Percentiles rank a stretch among this genome's conserved stretches.
These are phyloP conservation scores for Microtus montanus DNA, from an alignment of 2,113 vertebrate species.

Conservation along the genomic window DNA sequence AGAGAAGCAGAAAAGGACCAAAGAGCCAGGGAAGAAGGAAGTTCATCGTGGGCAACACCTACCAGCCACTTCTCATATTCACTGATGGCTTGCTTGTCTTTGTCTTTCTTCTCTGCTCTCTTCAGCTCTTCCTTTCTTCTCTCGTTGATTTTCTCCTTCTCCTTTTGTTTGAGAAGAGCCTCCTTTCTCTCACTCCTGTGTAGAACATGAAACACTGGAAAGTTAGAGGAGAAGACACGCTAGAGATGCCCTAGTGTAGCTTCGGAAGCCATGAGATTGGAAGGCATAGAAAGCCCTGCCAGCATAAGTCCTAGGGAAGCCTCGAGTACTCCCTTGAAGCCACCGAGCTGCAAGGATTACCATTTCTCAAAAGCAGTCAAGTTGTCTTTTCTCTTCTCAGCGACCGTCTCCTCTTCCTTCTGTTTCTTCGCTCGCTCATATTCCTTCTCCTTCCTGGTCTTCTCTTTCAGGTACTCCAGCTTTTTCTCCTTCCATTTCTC, in stretches of 20 bases:
- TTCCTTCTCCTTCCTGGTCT: conserved; percentile 86
- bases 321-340: not conserved
- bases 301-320: not conserved
- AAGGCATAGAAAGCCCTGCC: not conserved
- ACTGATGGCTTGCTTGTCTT: conserved; percentile 89
- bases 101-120: conserved; percentile 88
- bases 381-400: conserved; percentile 88
- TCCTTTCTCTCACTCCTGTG: conserved; percentile 92
- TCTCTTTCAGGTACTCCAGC: conserved; percentile 86
- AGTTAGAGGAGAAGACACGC: conserved; percentile 5
- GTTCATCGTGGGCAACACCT: conserved; percentile 64
- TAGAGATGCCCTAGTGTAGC: not conserved
- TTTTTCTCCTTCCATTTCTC: conserved; percentile 94
- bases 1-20: not conserved
- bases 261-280: not conserved
- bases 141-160: conserved; percentile 81
- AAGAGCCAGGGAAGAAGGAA: not conserved
- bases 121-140: conserved; percentile 87
- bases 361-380: conserved; percentile 90
- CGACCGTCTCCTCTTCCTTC: conserved; percentile 86
- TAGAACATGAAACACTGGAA: conserved; percentile 29
- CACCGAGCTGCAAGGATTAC: conserved; percentile 79
- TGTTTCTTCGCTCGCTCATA: conserved; percentile 86
- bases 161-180: conserved; percentile 86
- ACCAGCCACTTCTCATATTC: conserved; percentile 96